A percentile compares a stretch with the other conserved stretches of the same genome.
Conservation (phyloP, 1,140 invertebrate species). For the Caenorhabditis latens region DNA sequence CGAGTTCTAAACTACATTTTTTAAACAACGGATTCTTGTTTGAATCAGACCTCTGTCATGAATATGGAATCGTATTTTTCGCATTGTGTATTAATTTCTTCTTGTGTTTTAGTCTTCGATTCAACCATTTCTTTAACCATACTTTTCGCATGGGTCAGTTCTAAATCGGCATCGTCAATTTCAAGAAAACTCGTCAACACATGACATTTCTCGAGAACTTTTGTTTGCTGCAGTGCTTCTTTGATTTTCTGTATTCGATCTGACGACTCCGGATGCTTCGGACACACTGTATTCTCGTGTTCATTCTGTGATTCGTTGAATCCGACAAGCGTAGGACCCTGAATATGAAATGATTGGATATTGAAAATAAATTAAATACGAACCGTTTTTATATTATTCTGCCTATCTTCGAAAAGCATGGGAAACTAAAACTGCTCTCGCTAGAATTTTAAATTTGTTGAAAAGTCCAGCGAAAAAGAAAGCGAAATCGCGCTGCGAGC, state of each 20-base stretch:
- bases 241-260: slow-evolving; percentile 20
- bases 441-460: neutral
- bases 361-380: neutral
- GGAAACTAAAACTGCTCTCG: neutral
- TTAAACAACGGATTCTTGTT: no score
- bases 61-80: slow-evolving; percentile 55
- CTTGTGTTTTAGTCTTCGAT: slow-evolving; percentile 25
- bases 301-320: slow-evolving; percentile 37
- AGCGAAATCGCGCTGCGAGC: no score
- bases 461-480: neutral
- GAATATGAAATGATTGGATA: neutral
- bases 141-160: neutral
- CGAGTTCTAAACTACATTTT: slow-evolving; percentile 43
- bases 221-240: slow-evolving; percentile 5
- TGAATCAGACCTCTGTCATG: slow-evolving; percentile 41
- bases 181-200: slow-evolving; percentile 31
- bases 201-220: neutral
- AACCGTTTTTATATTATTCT: neutral
- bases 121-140: neutral
- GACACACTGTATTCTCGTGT: slow-evolving; percentile 42
- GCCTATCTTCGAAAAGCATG: slow-evolving; percentile 37
- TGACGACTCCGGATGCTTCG: slow-evolving; percentile 22
- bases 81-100: slow-evolving; percentile 34
- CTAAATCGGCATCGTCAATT: slow-evolving; percentile 56
- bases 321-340: slow-evolving; percentile 38